A percentile compares a stretch with the other conserved stretches of the same genome.
Evolutionary conservation across 1,140 invertebrate genomes (phyloP).

Genomic region (Halotydeus destructor): DNA sequence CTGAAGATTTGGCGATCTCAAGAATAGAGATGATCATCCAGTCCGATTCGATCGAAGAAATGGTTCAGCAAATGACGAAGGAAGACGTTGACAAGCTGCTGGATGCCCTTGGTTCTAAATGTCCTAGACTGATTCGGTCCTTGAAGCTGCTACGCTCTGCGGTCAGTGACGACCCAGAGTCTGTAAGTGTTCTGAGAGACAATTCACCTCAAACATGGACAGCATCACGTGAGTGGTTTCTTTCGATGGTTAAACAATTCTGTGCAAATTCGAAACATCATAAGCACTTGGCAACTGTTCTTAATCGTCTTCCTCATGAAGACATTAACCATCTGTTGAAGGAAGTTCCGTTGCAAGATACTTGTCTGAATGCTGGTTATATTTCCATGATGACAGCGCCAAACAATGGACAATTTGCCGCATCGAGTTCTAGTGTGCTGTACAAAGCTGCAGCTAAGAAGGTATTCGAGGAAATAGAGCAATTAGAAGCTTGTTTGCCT

Average conservation of each 20-base stretch:
- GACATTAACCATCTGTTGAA: slow-evolving; percentile 3
- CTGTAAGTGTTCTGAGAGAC: too few relatives aligned
- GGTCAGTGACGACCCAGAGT: too few relatives aligned
- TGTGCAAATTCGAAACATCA: too few relatives aligned
- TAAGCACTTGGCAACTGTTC: background rate
- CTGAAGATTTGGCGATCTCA: background rate
- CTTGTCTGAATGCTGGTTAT: background rate
- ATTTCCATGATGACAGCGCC: background rate
- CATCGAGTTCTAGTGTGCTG: slow-evolving; percentile 2
- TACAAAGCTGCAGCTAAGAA: too few relatives aligned
- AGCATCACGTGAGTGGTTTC: too few relatives aligned
- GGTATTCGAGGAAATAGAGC: too few relatives aligned
- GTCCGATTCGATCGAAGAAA: slow-evolving; percentile 23
- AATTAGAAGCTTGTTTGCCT: too few relatives aligned
- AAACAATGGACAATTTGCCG: slow-evolving; percentile 3
- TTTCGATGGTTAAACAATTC: too few relatives aligned
- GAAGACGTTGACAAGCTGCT: slow-evolving; percentile 35
- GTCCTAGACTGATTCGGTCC: too few relatives aligned
- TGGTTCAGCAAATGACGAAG: slow-evolving; percentile 32
- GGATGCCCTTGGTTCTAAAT: too few relatives aligned
- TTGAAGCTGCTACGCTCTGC: too few relatives aligned
- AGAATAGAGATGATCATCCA: background rate
- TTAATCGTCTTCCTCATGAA: slow-evolving; percentile 6
- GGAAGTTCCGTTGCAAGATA: background rate
- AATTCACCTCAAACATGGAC: too few relatives aligned